These are phyloP conservation scores for Cochlearius cochlearius DNA, from an alignment of 2,113 vertebrate species.

Conservation along the genomic window DNA sequence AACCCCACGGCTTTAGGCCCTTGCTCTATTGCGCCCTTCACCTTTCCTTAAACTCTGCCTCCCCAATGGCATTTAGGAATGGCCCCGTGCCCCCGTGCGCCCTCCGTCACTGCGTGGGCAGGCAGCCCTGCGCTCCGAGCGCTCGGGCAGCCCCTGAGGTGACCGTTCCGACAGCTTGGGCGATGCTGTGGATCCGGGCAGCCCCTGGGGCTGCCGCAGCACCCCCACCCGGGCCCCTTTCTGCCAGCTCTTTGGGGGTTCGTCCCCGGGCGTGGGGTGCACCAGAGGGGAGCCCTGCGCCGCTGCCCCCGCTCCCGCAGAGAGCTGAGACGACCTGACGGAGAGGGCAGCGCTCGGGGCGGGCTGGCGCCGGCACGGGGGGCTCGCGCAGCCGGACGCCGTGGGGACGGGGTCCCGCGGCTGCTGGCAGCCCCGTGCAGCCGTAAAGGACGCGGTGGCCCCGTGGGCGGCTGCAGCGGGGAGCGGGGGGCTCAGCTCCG, in stretches of 20 bases:
- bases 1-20: not conserved
- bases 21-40: not conserved
- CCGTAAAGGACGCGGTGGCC: not conserved
- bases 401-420: fast-evolving
- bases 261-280: not conserved
- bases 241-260: not conserved
- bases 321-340: not conserved
- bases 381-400: not conserved
- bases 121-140: not conserved
- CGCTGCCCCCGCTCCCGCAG: not conserved
- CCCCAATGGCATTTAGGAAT: not conserved
- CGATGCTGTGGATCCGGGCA: not conserved
- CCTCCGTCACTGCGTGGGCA: not conserved
- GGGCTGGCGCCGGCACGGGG: fast-evolving
- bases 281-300: not conserved
- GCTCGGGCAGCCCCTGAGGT: too few species aligned
- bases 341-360: fast-evolving
- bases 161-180: fast-evolving
- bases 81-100: fast-evolving
- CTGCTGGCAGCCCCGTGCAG: not conserved
- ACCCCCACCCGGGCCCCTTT: not conserved
- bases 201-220: not conserved
- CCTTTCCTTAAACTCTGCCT: not conserved
- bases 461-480: fast-evolving
- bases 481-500: not conserved